Evolutionary conservation across 1,140 invertebrate genomes (phyloP).

Genomic region (Drosophila nikananu): DNA sequence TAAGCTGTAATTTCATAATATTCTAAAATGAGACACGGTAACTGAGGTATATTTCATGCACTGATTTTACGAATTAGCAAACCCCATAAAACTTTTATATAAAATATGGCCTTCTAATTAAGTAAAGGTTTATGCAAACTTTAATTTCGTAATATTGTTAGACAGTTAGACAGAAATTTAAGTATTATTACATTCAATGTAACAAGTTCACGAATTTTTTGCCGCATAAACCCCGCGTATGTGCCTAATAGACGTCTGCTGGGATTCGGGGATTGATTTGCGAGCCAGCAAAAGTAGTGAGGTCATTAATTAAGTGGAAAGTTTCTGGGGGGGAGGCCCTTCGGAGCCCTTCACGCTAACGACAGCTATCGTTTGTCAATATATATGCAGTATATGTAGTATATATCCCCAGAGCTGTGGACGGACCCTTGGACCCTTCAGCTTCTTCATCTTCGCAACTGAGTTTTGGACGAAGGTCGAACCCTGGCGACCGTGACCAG

Average conservation of each 20-base stretch:
- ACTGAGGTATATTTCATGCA: no score
- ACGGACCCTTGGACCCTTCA: not conserved
- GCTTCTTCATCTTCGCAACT: not conserved
- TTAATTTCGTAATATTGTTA: not conserved
- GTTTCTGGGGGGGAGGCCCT: not conserved
- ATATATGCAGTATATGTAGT: not conserved
- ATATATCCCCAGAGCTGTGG: constrained; percentile 1
- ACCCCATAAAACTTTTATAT: not conserved
- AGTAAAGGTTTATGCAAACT: no score
- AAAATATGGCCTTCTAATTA: not conserved
- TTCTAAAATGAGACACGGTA: no score
- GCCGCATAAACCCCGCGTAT: not conserved
- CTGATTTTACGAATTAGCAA: not conserved
- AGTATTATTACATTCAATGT: not conserved
- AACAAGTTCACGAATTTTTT: no score
- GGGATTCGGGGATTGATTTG: constrained; percentile 52
- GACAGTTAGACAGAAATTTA: not conserved
- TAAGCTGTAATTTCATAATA: no score
- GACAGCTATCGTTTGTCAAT: constrained; percentile 28
- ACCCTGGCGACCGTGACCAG: constrained; percentile 9
- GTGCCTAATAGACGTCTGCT: not conserved
- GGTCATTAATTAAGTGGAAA: constrained; percentile 70
- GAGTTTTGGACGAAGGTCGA: constrained; percentile 10
- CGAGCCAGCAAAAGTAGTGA: constrained; percentile 30
- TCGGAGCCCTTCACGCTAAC: not conserved